These are phyloP conservation scores for Diplodus puntazzo DNA, from an alignment of 2,797 vertebrate species.

Conservation along the genomic window DNA sequence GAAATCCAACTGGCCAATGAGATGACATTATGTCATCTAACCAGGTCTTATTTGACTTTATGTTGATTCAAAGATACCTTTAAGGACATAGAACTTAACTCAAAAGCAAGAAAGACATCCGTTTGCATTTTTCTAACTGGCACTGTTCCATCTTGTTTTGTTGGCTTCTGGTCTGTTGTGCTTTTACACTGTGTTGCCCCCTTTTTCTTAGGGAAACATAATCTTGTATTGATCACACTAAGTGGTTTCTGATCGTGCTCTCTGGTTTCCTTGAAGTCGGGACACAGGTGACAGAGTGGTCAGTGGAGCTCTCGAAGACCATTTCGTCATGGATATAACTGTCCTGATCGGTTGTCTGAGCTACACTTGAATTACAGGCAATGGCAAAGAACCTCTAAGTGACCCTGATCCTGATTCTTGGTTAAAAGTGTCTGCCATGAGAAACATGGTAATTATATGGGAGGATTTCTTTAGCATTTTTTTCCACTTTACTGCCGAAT, in stretches of 20 bases:
- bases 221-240: constrained; percentile 55
- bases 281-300: constrained; percentile 34
- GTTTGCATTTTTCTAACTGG: neutral
- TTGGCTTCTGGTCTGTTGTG: constrained; percentile 7
- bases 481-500: constrained; percentile 6
- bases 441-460: constrained; percentile 12
- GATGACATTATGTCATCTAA: neutral
- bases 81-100: neutral
- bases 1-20: neutral
- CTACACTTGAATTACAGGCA: constrained; percentile 3
- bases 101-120: neutral
- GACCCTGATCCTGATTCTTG: neutral
- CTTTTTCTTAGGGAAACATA: constrained; percentile 47
- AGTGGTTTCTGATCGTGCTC: constrained; percentile 36
- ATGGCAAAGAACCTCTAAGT: constrained; percentile 6
- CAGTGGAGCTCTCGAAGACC: constrained; percentile 40
- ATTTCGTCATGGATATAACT: constrained; percentile 9
- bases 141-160: neutral
- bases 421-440: constrained; percentile 1
- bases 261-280: constrained; percentile 50
- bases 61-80: neutral
- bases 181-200: neutral
- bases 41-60: neutral
- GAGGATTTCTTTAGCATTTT: neutral
- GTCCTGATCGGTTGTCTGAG: neutral